Base-by-base conservation (phyloP, 2,888 invertebrate genomes). In the Pyrrhosoma nymphula region DNA sequence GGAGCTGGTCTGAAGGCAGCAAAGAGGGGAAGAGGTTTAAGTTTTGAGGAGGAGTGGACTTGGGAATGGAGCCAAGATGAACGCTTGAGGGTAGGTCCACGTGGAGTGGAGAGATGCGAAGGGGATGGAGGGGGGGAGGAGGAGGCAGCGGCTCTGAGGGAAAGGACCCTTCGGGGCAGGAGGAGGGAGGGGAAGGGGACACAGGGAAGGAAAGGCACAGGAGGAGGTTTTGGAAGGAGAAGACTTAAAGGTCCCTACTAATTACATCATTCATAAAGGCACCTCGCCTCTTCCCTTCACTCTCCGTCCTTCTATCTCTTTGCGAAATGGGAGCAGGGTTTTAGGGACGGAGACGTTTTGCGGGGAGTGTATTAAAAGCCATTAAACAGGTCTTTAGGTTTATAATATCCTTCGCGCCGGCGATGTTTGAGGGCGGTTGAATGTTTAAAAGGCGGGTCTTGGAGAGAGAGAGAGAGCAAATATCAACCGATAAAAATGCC, bases 241-340 rank as follows among this genome's bases (percentile, higher is more conserved):
- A 26, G 35, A 69, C 47, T 35, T 82, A n/a, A 75, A 69, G 47
- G 69, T 56, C 47, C 63, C 30, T 20, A 47, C 39, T 39, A 89
- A 89, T 89, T 89, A 93, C 69, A 93, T 69, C 47, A 75, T 75
- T 93, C 63, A 91, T 91, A 91, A 91, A 91, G 35, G 39, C 63
- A 35, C 35, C 82, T 30, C 82, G 18, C 82, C 82, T 82, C 82
- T 14, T 14, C 35, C 26, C 35, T 35, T 26, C 30, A n/a, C 23
- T 35, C 30, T 35, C 75, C 30, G 75, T 10, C 75, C 75, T 82
- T 14, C 82, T 82, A 82, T 89, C 56, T 91, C 63, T 39, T n/a
- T 69, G 39, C 20, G 63, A 47, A 63, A 16, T 35, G 23, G 6
- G 63, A 91, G 90, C 23, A 60, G 23, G 63, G 69, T 26, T 82